phyloP scores from a whole-genome alignment of 2,888 invertebrate genomes.

The Pasiphila rectangulata region DNA sequence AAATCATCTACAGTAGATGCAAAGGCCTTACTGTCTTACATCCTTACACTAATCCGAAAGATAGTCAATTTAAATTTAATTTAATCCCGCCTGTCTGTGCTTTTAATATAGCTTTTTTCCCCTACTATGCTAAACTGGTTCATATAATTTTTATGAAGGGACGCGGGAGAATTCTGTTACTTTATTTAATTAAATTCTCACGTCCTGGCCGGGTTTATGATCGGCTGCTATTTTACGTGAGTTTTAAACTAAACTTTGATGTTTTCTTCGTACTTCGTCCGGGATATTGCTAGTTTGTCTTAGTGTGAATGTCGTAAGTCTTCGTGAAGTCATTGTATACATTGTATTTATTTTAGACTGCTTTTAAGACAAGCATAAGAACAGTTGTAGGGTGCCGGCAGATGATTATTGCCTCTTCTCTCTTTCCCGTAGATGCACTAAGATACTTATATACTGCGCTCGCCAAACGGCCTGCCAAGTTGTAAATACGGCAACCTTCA shows the following conservation, averaged over 20 bases:
- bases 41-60: no score
- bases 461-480: no score
- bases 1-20: no score
- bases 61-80: neutral
- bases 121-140: slow-evolving; percentile 3
- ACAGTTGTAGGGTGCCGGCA: no score
- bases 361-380: no score
- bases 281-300: neutral
- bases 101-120: neutral
- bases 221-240: slow-evolving; percentile 4
- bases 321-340: no score
- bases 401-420: no score
- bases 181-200: slow-evolving; percentile 7
- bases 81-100: neutral
- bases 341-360: no score
- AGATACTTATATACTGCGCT: no score
- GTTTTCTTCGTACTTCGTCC: neutral
- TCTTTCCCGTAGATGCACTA: no score
- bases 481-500: no score
- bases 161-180: slow-evolving; percentile 2
- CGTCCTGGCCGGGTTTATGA: slow-evolving; percentile 3
- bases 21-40: no score
- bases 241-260: slow-evolving; percentile 4
- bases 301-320: neutral
- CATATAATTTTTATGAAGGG: slow-evolving; percentile 7